Base-by-base conservation (phyloP, 2,888 invertebrate species). In the Hypsopygia costalis region DNA sequence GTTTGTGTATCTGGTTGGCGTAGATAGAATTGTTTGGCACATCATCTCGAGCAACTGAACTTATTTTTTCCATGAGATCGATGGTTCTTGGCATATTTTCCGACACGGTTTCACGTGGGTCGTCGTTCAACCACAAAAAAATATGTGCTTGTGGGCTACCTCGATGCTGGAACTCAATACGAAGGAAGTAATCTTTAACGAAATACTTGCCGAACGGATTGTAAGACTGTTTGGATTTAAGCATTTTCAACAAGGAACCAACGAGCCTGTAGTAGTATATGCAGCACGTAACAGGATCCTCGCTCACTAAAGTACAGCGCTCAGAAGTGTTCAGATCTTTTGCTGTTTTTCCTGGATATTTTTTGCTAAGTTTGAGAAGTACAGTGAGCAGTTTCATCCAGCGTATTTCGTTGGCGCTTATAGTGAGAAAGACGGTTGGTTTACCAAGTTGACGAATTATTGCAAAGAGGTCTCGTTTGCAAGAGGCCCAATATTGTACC, bases 61-160 rank as follows among this genome's bases (percentile, higher is more conserved):
- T n/a, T n/a, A n/a, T n/a, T n/a, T n/a, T n/a, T n/a, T n/a, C n/a
- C n/a, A n/a, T n/a, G n/a, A n/a, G n/a, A n/a, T n/a, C n/a, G n/a
- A n/a, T n/a, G n/a, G n/a, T n/a, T n/a, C n/a, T n/a, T n/a, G n/a
- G n/a, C n/a, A n/a, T n/a, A n/a, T n/a, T n/a, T n/a, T n/a, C n/a
- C n/a, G n/a, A n/a, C n/a, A n/a, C n/a, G n/a, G n/a, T n/a, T n/a
- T 16, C 16, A 3, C 4, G 2, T 52, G 73, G 73, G 34, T 61
- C 76, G 34, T 72, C 34, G 31, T 69, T 49, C 7, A 79, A 55
- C 77, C 76, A 81, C 46, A 77, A 3, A 22, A 78, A 55, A 52
- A 73, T 68, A 29, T 77, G 76, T 6, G 71, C 74, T 43, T 67
- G 69, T 0, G 76, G 72, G 44, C 73, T 74, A 47, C 71, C 77